A percentile compares a stretch with the other conserved stretches of the same genome.
phyloP scores from a whole-genome alignment of 2,888 invertebrate species.

The Lypha dubia region DNA sequence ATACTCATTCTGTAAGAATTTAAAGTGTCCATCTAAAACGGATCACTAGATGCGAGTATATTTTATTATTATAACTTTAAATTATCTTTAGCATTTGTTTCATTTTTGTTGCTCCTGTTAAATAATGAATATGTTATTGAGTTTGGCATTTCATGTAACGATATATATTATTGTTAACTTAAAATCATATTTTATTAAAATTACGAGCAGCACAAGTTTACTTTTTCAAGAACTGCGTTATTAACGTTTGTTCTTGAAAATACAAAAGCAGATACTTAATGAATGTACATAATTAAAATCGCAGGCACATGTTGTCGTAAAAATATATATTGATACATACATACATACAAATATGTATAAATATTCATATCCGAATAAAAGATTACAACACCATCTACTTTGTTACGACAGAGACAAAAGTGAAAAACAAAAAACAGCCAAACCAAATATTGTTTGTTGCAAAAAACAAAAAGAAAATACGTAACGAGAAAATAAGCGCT shows the following conservation, averaged over 20 bases:
- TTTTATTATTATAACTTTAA: no score
- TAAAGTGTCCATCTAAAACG: no score
- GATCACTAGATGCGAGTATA: no score
- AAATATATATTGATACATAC: background rate
- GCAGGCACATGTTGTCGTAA: background rate
- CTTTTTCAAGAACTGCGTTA: background rate
- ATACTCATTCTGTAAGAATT: no score
- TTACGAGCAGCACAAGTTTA: background rate
- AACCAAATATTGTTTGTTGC: background rate
- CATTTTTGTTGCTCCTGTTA: no score
- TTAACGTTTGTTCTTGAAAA: background rate
- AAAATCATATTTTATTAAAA: background rate
- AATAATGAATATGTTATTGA: no score
- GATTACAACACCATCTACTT: constrained; percentile 10
- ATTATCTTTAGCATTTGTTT: no score
- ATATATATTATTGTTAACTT: background rate
- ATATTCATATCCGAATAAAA: background rate
- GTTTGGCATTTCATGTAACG: no score
- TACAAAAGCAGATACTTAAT: background rate
- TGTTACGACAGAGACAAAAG: constrained; percentile 4
- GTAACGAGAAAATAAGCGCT: constrained; percentile 39
- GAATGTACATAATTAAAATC: constrained; percentile 1
- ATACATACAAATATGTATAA: background rate
- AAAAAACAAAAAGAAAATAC: constrained; percentile 40
- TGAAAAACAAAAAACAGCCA: constrained; percentile 10